phyloP scores from a whole-genome alignment of 2,797 vertebrate genomes.

The Typhlichthys subterraneus region DNA sequence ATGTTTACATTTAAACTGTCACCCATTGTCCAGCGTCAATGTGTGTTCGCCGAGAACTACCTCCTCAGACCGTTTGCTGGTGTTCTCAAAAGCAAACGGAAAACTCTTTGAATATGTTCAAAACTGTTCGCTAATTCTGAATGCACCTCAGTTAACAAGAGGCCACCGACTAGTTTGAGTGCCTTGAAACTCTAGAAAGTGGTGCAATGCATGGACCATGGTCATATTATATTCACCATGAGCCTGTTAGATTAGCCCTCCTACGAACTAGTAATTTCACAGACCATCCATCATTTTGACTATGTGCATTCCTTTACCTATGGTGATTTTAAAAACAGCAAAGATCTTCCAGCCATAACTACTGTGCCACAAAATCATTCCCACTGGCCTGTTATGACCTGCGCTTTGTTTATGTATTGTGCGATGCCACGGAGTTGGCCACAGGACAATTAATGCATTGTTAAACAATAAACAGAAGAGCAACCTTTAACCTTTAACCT shows the following conservation, averaged over 20 bases:
- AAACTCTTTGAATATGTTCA: too few species aligned
- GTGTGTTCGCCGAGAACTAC: too few species aligned
- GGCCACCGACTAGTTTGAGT: not conserved
- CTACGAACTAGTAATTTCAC: not conserved
- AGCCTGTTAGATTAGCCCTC: not conserved
- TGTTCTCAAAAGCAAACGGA: too few species aligned
- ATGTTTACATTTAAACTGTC: too few species aligned
- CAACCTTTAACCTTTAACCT: too few species aligned
- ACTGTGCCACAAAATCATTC: slow-evolving; percentile 56
- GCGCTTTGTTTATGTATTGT: slow-evolving; percentile 39
- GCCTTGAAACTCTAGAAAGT: slow-evolving; percentile 2
- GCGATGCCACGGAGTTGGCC: slow-evolving; percentile 46
- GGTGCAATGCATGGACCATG: slow-evolving; percentile 4
- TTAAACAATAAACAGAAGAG: slow-evolving; percentile 71
- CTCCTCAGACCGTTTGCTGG: too few species aligned
- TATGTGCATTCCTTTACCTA: slow-evolving; percentile 19
- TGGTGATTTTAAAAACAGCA: slow-evolving; percentile 24
- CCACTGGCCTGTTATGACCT: slow-evolving; percentile 55
- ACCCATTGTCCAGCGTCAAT: too few species aligned
- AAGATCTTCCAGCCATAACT: slow-evolving; percentile 32
- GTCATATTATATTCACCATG: slow-evolving; percentile 3
- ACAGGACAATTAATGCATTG: slow-evolving; percentile 41
- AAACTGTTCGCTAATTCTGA: too few species aligned
- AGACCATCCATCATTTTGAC: slow-evolving; percentile 3
- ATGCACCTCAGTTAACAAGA: not conserved